These are phyloP conservation scores for Hozukius guyotensis DNA, from an alignment of 2,797 vertebrate species.

Conservation along the genomic window DNA sequence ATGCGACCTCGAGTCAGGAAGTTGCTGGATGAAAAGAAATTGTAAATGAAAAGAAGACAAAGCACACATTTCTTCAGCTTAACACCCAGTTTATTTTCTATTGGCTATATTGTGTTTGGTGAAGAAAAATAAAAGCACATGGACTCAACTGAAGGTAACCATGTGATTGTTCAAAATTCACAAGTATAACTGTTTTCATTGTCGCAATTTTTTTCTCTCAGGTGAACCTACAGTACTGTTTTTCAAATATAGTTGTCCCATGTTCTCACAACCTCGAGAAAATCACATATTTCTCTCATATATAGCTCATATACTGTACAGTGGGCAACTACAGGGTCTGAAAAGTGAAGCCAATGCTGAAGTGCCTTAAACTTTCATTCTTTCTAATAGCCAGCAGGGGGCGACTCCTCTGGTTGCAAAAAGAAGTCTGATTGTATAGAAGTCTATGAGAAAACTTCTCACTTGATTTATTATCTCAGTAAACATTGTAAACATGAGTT, in stretches of 20 bases:
- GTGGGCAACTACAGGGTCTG: background rate
- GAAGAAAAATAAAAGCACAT: background rate
- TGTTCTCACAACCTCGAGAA: background rate
- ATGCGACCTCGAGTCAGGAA: background rate
- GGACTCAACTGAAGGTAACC: background rate
- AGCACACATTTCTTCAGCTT: background rate
- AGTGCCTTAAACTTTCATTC: accelerated
- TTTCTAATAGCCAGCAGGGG: too few species aligned
- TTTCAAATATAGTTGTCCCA: background rate
- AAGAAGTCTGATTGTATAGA: too few species aligned
- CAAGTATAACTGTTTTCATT: background rate
- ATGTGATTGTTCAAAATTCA: too few species aligned
- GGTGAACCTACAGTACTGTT: background rate
- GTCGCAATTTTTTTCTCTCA: too few species aligned
- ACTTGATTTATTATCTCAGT: too few species aligned
- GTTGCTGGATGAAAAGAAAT: background rate
- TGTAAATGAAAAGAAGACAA: background rate
- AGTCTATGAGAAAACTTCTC: too few species aligned
- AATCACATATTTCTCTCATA: background rate
- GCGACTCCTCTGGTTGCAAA: too few species aligned
- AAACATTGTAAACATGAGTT: too few species aligned
- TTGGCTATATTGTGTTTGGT: background rate
- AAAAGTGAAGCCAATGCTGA: too few species aligned
- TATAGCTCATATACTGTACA: too few species aligned
- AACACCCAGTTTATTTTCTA: background rate